A percentile compares a stretch with the other conserved stretches of the same genome.
Conservation (phyloP, 2,888 invertebrate species). For the Campaea margaritaria region DNA sequence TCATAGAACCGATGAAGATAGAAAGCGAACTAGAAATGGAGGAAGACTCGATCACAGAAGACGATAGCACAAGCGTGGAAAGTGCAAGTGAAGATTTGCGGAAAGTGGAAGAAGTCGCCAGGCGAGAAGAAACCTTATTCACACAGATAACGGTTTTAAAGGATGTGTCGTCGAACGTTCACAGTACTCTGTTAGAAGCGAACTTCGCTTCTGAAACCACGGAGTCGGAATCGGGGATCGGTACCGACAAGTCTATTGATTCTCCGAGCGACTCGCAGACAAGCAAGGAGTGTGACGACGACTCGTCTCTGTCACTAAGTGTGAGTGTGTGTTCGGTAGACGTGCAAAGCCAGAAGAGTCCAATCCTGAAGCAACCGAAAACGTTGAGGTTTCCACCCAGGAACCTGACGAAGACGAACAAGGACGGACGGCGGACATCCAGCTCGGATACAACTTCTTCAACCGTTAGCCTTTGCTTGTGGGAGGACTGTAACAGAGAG, state of each 20-base stretch:
- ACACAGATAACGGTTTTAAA: conserved; percentile 80
- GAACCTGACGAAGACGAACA: conserved; percentile 66
- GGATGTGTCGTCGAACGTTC: conserved; percentile 77
- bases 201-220: conserved; percentile 74
- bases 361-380: conserved; percentile 92
- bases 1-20: conserved; percentile 38
- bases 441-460: conserved; percentile 78
- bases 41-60: conserved; percentile 49
- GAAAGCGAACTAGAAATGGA: conserved; percentile 38
- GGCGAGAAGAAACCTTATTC: conserved; percentile 76
- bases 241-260: conserved; percentile 80
- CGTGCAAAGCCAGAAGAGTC: conserved; percentile 86
- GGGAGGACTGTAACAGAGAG: conserved; percentile 92
- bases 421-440: conserved; percentile 64
- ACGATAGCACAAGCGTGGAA: conserved; percentile 32
- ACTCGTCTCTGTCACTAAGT: conserved; percentile 76
- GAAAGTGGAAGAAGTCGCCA: conserved; percentile 71
- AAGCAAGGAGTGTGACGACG: conserved; percentile 81
- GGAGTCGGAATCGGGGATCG: conserved; percentile 79
- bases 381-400: conserved; percentile 92
- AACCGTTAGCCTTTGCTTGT: conserved; percentile 88
- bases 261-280: conserved; percentile 79
- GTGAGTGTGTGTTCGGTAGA: conserved; percentile 76
- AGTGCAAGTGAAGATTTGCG: conserved; percentile 52
- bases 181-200: conserved; percentile 76